Base-by-base conservation (phyloP, 2,113 vertebrate species). In the Anthoscopus minutus region DNA sequence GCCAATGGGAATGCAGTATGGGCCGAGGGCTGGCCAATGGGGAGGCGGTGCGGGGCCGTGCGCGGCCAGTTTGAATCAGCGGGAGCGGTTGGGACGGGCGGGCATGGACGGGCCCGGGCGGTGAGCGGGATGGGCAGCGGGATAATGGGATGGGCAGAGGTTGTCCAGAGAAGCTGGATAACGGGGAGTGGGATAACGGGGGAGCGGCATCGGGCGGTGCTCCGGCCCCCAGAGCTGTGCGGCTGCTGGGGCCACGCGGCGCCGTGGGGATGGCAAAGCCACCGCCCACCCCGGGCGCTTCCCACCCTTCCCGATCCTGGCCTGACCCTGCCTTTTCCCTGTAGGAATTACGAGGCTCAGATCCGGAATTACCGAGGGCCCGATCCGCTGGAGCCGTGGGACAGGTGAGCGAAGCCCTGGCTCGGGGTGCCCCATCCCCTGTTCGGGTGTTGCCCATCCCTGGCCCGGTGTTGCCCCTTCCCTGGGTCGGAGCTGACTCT, bases 131-230 rank as follows among this genome's bases (percentile, higher is more conserved):
- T 42, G 16, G 33, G 33, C 3, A 50, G 1, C 11, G 38, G 23
- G 33, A 10, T 10, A 19, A 3, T 25, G 50, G 48, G 28, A 19
- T 22, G 5, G 12, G 28, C n/a, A n/a, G n/a, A n/a, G n/a, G n/a
- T n/a, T n/a, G n/a, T n/a, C n/a, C n/a, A n/a, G n/a, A n/a, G n/a
- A n/a, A n/a, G n/a, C n/a, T n/a, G n/a, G 17, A 65, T 21, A 38
- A 4, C 38, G 40, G 62, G 28, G 7, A 38, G 3, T 6, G 50
- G 70, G 24, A 23, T 9, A 11, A 2, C 7, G 16, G 21, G 15
- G 7, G 7, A 37, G 4, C 4, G 37, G 37, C 6, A 17, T 4
- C 16, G 2, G 7, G 25, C 2, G 3, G 0, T 31, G 37, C 16
- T 8, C 6, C 13, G 31, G 21, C 4, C 15, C 4, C 10, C 20